Conservation (phyloP, 2,797 vertebrate genomes). For the Carcharodon carcharias region DNA sequence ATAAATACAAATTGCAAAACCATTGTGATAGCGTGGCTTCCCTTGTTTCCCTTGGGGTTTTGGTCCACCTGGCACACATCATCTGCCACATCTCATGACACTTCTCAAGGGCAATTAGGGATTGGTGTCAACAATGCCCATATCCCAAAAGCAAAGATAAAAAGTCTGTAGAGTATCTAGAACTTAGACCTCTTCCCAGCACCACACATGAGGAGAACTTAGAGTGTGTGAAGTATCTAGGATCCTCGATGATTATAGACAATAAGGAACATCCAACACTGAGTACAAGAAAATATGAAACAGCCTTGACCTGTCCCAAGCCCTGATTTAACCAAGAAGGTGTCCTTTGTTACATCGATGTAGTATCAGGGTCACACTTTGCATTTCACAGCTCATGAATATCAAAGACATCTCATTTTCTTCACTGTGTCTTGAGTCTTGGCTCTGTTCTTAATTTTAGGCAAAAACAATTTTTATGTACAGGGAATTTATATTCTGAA, state of each 20-base stretch:
- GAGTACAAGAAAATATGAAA: not conserved
- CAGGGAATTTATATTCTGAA: not conserved
- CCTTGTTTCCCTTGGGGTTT: too few relatives aligned
- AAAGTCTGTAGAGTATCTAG: not conserved
- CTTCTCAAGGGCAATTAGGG: too few relatives aligned
- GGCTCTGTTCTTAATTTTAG: not conserved
- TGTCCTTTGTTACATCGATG: not conserved
- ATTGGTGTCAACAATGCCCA: too few relatives aligned
- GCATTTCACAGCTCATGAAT: not conserved
- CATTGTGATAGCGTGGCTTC: too few relatives aligned
- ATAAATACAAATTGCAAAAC: too few relatives aligned
- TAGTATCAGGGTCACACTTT: not conserved
- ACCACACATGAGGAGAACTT: not conserved
- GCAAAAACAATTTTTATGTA: not conserved
- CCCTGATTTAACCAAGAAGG: too few relatives aligned
- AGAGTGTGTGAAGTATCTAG: not conserved
- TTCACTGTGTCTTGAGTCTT: not conserved
- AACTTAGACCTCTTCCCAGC: not conserved
- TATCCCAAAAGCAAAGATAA: too few relatives aligned
- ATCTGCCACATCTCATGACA: too few relatives aligned
- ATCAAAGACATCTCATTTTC: not conserved
- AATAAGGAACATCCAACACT: not conserved
- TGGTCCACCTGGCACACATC: too few relatives aligned
- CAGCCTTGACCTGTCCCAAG: not conserved
- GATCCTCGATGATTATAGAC: not conserved